Evolutionary conservation across 1,140 invertebrate species (phyloP), one percentile per base, ranked within the genome.

Genomic region (Drosophila nigromelanica): DNA sequence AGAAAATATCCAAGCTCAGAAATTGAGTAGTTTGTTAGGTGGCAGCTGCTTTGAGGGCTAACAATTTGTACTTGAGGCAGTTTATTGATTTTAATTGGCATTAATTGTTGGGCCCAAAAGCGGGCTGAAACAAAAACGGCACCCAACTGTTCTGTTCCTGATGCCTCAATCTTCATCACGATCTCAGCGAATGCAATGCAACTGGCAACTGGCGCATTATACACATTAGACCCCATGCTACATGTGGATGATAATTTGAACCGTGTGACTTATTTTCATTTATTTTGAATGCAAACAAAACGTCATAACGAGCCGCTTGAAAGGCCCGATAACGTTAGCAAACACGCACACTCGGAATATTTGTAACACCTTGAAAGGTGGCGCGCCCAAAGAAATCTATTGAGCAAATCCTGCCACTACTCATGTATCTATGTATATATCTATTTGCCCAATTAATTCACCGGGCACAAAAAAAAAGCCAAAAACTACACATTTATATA

Each of bases 1-100:
- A 12, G 40, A 33, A 50, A 66, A 50, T 30, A 37, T 39, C 30
- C 7, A n/a, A 58, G 69, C 52, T 59, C 45, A 51, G 58, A 70
- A 59, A 52, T 40, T 39, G 54, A 18, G 42, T 14, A 33, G 33
- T 35, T 51, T 14, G 4, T 3, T 8, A 5, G 14, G 12, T 39
- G 30, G 5, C 47, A 30, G 15, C 7, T 63, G 30, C 52, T 77
- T 67, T 48, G 61, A 73, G 76, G 68, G 76, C 66, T 73, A 80
- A 85, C 76, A 69, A 47, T 58, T 51, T 52, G 76, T 62, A 56
- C 40, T 80, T 61, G 54, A 50, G 52, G 76, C 68, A 56, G 52
- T 75, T 83, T 83, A 89, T 89, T 89, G 83, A 83, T 82, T 89
- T 89, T 68, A 89, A 89, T 89, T 89, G 83, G 55, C 62, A 39